These are phyloP conservation scores for Yponomeuta evonymella DNA, from an alignment of 2,888 invertebrate genomes.

Conservation along the genomic window DNA sequence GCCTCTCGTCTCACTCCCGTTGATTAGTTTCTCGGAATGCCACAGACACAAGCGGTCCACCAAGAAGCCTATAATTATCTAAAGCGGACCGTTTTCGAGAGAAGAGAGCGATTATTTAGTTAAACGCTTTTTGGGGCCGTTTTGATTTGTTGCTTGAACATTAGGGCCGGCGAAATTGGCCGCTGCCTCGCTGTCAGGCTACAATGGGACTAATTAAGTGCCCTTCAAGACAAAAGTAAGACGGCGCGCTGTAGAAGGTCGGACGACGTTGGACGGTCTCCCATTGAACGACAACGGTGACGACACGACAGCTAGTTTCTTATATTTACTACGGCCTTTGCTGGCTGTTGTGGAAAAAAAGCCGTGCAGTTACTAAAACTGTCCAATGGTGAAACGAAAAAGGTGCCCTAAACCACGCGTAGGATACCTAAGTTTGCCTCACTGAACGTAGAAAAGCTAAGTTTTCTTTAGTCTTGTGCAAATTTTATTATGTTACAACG, in stretches of 20 bases:
- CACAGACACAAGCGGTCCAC: constrained; percentile 1
- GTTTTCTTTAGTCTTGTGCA: no score
- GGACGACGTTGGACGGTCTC: no score
- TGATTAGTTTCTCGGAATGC: constrained; percentile 17
- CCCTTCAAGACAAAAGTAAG: constrained; percentile 33
- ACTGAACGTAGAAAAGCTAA: no score
- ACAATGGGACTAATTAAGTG: constrained; percentile 74
- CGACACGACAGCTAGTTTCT: no score
- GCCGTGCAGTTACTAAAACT: no score
- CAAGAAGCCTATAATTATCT: constrained; percentile 69
- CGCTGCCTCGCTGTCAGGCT: constrained; percentile 59
- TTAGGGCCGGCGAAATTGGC: constrained; percentile 51
- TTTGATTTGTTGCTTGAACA: constrained; percentile 63
- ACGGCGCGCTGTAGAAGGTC: not conserved
- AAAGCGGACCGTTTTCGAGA: constrained; percentile 62
- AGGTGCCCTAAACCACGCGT: no score
- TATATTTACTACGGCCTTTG: no score
- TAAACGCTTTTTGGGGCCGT: constrained; percentile 65
- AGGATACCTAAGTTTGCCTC: no score
- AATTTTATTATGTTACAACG: no score
- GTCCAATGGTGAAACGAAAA: no score
- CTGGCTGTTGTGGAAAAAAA: no score
- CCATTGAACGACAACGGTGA: no score
- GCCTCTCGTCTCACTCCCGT: constrained; percentile 1
- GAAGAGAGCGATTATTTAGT: constrained; percentile 67